Evolutionary conservation across 2,113 vertebrate genomes (phyloP), one percentile per base, ranked within the genome.

Genomic region (Psophia crepitans): DNA sequence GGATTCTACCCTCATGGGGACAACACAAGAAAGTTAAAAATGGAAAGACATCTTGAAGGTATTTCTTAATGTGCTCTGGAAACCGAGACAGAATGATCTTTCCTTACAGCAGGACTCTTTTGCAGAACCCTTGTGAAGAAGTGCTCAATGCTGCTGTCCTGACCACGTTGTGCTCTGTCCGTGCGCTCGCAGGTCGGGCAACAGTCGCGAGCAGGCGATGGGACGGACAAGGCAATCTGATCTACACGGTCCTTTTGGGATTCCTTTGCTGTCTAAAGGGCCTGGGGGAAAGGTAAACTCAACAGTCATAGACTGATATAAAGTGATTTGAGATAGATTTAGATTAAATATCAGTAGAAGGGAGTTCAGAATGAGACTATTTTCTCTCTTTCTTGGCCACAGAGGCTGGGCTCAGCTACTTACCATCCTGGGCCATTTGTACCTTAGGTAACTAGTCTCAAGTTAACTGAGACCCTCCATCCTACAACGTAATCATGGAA

Each of bases 201-300:
- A 43, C 30, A 60, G 65, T n/a, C 5, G 6, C 9, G 61, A 60
- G 27, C 5, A 75, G 27, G 33, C 0, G 0, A 32, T 18, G n/a
- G 23, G 30, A 60, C 2, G 1, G 64, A 56, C 0, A 1, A 46
- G 23, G 19, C 20, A 76, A 37, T 22, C n/a, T 44, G 44, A 48
- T 66, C 27, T 58, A 12, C 16, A 0, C 2, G 10, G 6, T 37
- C 66, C 21, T 73, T 63, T 44, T 63, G n/a, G 3, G 3, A 77
- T 93, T 96, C 39, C 63, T 56, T 91, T 44, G 35, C 26, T 9
- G 3, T 39, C 35, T 77, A 64, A 71, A 86, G 84, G 27, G 22
- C n/a, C 76, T 18, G 6, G 39, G 49, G 23, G 46, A 63, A 95
- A 57, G 46, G 46, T 43, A 93, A 82, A 37, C 21, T 84, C 71